These are phyloP conservation scores for Acestrorhynchus altus DNA, from an alignment of 2,797 vertebrate species.

Conservation along the genomic window DNA sequence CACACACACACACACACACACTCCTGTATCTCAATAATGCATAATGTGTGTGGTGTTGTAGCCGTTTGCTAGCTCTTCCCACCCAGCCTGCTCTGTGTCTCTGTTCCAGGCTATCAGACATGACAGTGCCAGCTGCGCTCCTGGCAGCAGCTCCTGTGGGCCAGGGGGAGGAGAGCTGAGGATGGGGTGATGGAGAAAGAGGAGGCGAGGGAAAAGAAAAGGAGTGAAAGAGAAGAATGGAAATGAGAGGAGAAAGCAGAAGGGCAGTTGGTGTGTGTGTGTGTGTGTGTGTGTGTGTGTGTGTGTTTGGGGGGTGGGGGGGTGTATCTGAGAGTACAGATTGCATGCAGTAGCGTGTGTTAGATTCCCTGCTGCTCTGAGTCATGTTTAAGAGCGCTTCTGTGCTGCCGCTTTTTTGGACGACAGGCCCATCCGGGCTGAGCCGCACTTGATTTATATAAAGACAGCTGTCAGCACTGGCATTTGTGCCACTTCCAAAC, in stretches of 20 bases:
- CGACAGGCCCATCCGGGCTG: conserved; percentile 50
- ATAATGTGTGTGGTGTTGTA: conserved; percentile 73
- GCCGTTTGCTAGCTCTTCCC: conserved; percentile 64
- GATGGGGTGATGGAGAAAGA: conserved; percentile 39
- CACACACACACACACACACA: conserved; percentile 52
- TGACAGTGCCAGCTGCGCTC: conserved; percentile 83
- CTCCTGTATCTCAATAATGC: conserved; percentile 56
- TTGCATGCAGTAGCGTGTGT: conserved; percentile 63
- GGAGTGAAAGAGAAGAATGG: conserved; percentile 36
- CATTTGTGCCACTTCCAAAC: conserved; percentile 67
- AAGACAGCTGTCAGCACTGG: conserved; percentile 79
- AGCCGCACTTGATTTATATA: conserved; percentile 76
- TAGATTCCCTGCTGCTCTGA: conserved; percentile 64
- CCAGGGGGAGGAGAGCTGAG: conserved; percentile 44
- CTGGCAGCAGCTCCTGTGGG: conserved; percentile 69
- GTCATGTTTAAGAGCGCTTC: conserved; percentile 65
- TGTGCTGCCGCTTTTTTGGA: conserved; percentile 49
- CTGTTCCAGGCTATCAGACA: conserved; percentile 82
- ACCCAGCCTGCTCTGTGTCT: conserved; percentile 65
- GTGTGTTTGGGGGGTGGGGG: conserved; percentile 5
- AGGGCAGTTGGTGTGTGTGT: neutral
- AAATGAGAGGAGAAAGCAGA: conserved; percentile 52
- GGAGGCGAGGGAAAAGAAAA: conserved; percentile 23
- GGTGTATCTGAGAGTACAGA: conserved; percentile 52
- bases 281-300: conserved; percentile 5